phyloP scores from a whole-genome alignment of 2,113 vertebrate species.

The Clinocottus analis region DNA sequence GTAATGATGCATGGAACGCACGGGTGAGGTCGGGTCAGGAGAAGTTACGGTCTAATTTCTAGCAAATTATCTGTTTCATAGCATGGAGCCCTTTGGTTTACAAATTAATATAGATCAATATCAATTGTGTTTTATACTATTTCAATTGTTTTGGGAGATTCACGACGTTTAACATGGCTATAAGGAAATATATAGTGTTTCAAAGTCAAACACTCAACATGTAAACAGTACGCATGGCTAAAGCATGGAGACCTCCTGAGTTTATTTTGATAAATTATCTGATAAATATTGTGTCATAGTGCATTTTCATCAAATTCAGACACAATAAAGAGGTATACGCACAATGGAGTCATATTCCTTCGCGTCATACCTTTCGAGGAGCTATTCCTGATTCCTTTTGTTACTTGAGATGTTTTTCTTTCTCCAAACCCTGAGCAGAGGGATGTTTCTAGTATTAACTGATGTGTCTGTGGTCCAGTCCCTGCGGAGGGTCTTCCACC shows the following conservation, averaged over 20 bases:
- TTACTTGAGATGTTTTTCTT: not conserved
- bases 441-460: not conserved
- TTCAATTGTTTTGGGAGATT: not conserved
- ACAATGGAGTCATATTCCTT: too few species aligned
- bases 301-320: not conserved
- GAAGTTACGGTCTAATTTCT: too few species aligned
- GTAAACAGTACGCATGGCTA: too few species aligned
- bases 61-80: not conserved
- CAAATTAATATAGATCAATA: not conserved
- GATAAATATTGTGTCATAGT: too few species aligned
- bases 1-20: too few species aligned
- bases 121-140: not conserved
- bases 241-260: too few species aligned
- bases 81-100: not conserved
- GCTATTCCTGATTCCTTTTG: not conserved
- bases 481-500: constrained; percentile 84
- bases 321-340: not conserved
- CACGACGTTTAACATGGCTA: too few species aligned
- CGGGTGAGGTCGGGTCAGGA: not conserved
- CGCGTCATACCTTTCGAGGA: too few species aligned
- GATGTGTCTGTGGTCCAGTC: constrained; percentile 57
- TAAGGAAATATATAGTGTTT: too few species aligned
- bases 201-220: too few species aligned
- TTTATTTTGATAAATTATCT: not conserved
- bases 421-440: not conserved